Percentiles rank a stretch among this genome's conserved stretches.
These are phyloP conservation scores for Odocoileus hemionus DNA, from an alignment of 2,113 vertebrate genomes.

Conservation along the genomic window DNA sequence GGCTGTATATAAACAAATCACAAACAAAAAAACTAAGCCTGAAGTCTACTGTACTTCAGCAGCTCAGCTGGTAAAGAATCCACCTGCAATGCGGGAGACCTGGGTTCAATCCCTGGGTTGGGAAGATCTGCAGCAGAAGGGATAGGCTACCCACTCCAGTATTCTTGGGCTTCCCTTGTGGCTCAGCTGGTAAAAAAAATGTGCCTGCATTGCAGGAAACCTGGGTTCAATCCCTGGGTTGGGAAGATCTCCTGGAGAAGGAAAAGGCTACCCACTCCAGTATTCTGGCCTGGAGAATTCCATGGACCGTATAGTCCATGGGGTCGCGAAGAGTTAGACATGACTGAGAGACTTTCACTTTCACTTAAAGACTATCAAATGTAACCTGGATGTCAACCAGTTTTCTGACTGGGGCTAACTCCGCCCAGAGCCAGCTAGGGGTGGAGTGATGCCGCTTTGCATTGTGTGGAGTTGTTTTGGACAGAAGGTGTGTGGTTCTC, in stretches of 20 bases:
- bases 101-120: neutral
- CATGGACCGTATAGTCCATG: neutral
- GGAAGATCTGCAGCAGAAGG: neutral
- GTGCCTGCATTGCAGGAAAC: accelerated
- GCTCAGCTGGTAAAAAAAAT: neutral
- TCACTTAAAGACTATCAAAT: neutral
- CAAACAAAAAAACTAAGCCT: neutral
- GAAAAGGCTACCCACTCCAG: neutral
- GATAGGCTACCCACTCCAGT: neutral
- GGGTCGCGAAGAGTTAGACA: neutral
- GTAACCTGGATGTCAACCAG: neutral
- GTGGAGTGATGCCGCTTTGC: accelerated
- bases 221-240: neutral
- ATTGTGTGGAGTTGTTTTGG: neutral
- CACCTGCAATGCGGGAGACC: accelerated
- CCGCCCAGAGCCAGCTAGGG: neutral
- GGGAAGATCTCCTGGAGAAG: neutral
- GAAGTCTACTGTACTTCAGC: neutral
- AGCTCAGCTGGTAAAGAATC: neutral
- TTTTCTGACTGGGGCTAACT: neutral
- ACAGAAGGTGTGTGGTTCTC: neutral
- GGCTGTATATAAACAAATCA: too few relatives aligned
- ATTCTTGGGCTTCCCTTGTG: neutral
- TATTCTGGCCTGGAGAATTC: neutral
- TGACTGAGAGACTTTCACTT: accelerated